A percentile compares a stretch with the other conserved stretches of the same genome.
These are phyloP conservation scores for Ginglymostoma cirratum DNA, from an alignment of 2,113 vertebrate species.

Conservation along the genomic window DNA sequence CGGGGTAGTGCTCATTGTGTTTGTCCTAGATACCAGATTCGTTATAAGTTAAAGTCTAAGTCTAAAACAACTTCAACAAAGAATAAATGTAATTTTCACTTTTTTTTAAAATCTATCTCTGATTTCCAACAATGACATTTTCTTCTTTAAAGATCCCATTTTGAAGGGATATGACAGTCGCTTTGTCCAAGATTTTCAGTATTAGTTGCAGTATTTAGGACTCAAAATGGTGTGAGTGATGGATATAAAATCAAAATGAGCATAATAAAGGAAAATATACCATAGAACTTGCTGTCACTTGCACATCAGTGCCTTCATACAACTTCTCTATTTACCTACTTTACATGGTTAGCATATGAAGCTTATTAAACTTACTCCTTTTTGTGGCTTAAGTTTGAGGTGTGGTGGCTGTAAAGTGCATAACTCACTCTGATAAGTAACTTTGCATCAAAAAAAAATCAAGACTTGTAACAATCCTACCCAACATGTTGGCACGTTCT, in stretches of 20 bases:
- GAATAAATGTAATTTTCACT: background rate
- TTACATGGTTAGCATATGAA: background rate
- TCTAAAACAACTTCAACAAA: background rate
- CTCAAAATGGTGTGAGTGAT: background rate
- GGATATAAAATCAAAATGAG: background rate
- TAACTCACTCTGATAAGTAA: no score
- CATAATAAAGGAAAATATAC: background rate
- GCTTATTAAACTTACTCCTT: background rate
- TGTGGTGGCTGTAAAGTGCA: background rate
- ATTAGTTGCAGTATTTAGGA: background rate
- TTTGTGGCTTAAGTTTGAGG: background rate
- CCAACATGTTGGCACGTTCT: no score
- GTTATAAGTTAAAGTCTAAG: background rate
- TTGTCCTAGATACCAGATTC: background rate
- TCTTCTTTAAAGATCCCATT: background rate
- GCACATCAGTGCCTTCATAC: background rate
- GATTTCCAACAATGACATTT: background rate
- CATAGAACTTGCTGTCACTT: background rate
- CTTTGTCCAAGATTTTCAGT: background rate
- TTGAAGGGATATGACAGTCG: background rate
- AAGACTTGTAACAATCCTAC: no score
- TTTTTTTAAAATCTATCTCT: background rate
- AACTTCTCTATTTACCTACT: background rate
- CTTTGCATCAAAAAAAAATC: no score
- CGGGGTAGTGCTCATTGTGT: background rate